Conservation (phyloP, 2,113 vertebrate species). For the Chloropsis cyanopogon region DNA sequence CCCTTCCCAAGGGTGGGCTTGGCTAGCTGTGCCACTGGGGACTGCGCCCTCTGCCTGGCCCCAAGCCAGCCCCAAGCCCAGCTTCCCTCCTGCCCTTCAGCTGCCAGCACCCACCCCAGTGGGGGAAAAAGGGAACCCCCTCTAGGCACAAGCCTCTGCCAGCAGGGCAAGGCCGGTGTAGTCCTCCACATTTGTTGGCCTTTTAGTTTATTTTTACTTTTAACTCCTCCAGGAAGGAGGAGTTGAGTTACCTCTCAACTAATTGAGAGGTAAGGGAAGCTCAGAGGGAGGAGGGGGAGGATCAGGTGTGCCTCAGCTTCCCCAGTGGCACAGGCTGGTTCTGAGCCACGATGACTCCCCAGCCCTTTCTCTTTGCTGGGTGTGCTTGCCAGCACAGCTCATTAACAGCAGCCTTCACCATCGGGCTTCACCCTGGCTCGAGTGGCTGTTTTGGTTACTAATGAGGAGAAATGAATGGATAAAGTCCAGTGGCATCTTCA, state of each 20-base stretch:
- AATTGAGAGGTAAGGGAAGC: background rate
- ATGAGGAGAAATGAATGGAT: background rate
- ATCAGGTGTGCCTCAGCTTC: background rate
- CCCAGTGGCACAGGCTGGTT: background rate
- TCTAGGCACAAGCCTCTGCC: background rate
- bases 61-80: background rate
- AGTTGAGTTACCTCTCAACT: background rate
- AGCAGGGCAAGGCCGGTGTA: rapidly evolving
- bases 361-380: background rate
- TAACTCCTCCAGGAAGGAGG: background rate
- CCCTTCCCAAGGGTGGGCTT: background rate
- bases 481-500: background rate
- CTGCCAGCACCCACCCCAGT: background rate
- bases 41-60: background rate
- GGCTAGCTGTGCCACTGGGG: rapidly evolving
- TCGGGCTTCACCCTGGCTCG: background rate
- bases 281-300: background rate
- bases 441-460: background rate
- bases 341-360: background rate
- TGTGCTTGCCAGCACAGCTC: background rate
- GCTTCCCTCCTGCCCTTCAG: background rate
- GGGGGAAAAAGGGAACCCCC: background rate
- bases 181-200: background rate
- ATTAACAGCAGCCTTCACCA: background rate
- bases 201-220: background rate